Base-by-base conservation (phyloP, 2,888 invertebrate genomes). In the Volucella bombylans region DNA sequence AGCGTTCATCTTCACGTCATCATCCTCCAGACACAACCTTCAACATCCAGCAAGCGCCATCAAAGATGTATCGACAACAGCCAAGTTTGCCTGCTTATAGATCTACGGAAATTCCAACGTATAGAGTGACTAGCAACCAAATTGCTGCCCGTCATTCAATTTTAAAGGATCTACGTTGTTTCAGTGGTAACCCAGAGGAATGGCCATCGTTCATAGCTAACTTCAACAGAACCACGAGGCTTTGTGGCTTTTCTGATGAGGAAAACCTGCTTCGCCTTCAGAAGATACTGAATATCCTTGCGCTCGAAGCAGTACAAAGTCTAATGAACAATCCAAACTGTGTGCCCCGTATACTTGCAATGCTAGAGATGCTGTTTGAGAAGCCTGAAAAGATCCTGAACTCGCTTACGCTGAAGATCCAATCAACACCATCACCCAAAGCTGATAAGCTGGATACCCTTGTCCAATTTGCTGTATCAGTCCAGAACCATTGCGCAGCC, bases 121-220 rank as follows among this genome's bases (percentile, higher is more conserved):
- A 23, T 23, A 23, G 18, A 23, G 2, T 23, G 18, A 23, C 18
- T 23, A 23, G 18, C 18, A 23, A 23, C 18, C 18, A 23, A 23
- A 23, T 23, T 23, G 18, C 18, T 23, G 18, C 3, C 18, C 18
- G 59, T 10, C 59, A 59, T 41, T 59, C 59, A 4, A 43, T 18
- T 11, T 59, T 59, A 18, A 59, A 59, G 18, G 41, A 59, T 3
- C 10, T 61, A 1, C 43, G 59, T n/a, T 12, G 12, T 3, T 59
- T 69, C n/a, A 47, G 4, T 31, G 39, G 57, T 8, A 59, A 47
- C 9, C 59, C 59, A 1, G 49, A 69, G 4, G 50, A 69, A 45
- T 69, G 69, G 57, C 69, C 69, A 47, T n/a, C n/a, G n/a, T n/a
- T n/a, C n/a, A n/a, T 69, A 31, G 45, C 49, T 10, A 71, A 59